Evolutionary conservation across 2,888 invertebrate species (phyloP).

Genomic region (Pyrrhia umbra): DNA sequence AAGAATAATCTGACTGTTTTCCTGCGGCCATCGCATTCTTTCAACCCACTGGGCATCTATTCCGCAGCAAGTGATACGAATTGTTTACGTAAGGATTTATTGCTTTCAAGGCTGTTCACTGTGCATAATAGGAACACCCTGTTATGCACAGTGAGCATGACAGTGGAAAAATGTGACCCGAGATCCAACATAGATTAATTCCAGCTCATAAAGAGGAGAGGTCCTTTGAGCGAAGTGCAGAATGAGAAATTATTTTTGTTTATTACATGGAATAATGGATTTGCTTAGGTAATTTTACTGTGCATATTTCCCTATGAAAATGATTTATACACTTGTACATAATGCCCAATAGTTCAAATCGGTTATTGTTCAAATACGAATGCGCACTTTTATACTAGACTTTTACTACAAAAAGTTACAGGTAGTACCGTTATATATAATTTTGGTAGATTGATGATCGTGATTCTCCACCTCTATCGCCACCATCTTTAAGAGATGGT

Average conservation of each 20-base stretch:
- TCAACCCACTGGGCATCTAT: conserved; percentile 38
- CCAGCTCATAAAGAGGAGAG: conserved; percentile 33
- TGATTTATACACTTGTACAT: too few species aligned
- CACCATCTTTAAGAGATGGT: too few species aligned
- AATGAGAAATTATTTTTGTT: neutral
- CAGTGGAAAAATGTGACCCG: conserved; percentile 36
- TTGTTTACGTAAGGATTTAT: conserved; percentile 52
- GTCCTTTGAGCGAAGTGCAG: conserved; percentile 5
- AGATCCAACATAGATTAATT: conserved; percentile 44
- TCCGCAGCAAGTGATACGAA: conserved; percentile 36
- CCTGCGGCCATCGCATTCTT: conserved; percentile 16
- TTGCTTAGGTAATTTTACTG: neutral
- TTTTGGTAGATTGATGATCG: too few species aligned
- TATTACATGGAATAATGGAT: neutral
- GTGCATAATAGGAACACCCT: too few species aligned
- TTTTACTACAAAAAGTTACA: too few species aligned
- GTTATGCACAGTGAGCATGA: conserved; percentile 53
- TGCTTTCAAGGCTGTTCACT: conserved; percentile 29
- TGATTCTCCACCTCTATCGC: too few species aligned
- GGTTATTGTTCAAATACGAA: too few species aligned
- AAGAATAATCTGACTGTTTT: conserved; percentile 11
- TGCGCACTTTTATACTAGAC: too few species aligned
- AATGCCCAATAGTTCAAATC: too few species aligned
- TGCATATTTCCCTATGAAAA: neutral
- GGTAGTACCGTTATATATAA: too few species aligned